Percentiles rank a stretch among this genome's conserved stretches.
These are phyloP conservation scores for Schizopygopsis pylzovi DNA, from an alignment of 2,797 vertebrate species.

Conservation along the genomic window DNA sequence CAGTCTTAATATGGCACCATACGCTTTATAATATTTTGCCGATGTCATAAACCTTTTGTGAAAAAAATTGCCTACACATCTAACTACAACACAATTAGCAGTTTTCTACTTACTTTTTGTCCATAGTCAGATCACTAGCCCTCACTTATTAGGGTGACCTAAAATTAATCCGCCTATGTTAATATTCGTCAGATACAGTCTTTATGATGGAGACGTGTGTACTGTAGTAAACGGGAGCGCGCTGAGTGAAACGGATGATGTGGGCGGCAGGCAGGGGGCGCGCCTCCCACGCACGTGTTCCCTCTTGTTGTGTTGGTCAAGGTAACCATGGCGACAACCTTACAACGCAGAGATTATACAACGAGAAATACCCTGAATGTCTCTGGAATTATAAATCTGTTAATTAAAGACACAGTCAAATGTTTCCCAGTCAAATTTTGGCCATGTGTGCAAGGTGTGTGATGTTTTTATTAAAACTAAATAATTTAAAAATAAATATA, in stretches of 20 bases:
- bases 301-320: not conserved
- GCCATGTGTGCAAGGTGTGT: not conserved
- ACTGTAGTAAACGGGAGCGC: not conserved
- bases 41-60: not conserved
- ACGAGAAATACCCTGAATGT: not conserved
- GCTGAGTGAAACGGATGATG: not conserved
- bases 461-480: not conserved
- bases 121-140: conserved; percentile 11
- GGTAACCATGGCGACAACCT: conserved; percentile 39
- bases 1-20: not conserved
- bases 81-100: not conserved
- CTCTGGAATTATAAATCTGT: not conserved
- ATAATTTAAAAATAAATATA: not conserved
- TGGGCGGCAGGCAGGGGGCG: conserved; percentile 13
- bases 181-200: not conserved
- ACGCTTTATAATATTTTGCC: not conserved
- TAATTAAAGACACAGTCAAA: not conserved
- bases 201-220: not conserved
- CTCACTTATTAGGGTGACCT: not conserved
- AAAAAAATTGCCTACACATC: not conserved
- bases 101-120: conserved; percentile 26
- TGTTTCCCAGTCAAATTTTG: not conserved
- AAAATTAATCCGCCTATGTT: not conserved
- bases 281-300: conserved; percentile 18
- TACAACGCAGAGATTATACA: not conserved